phyloP scores from a whole-genome alignment of 2,113 vertebrate species.

The Polypterus bichir region DNA sequence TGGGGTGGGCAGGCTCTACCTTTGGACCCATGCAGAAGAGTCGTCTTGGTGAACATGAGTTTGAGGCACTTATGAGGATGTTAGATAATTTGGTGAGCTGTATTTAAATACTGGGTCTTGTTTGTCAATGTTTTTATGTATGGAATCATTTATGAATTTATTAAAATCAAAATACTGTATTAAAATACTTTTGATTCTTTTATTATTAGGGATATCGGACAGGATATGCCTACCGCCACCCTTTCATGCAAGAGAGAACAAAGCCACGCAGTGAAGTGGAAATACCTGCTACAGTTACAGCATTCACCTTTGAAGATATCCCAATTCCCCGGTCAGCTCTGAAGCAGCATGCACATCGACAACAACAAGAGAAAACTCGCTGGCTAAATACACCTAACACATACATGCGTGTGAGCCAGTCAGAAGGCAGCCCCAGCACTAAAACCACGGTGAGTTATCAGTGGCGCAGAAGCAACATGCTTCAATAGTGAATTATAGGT shows the following conservation, averaged over 20 bases:
- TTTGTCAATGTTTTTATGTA: neutral
- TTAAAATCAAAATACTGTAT: too few species aligned
- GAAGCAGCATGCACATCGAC: conserved; percentile 73
- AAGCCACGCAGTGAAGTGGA: conserved; percentile 83
- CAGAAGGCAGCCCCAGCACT: conserved; percentile 59
- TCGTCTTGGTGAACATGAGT: conserved; percentile 82
- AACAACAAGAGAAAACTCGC: conserved; percentile 90
- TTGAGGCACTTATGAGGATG: conserved; percentile 95
- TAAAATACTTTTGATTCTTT: neutral
- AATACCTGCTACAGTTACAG: conserved; percentile 76
- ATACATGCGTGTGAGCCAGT: conserved; percentile 79
- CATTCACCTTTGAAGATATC: conserved; percentile 75
- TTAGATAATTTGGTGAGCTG: conserved; percentile 76
- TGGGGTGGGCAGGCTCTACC: conserved; percentile 83
- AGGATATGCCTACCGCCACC: conserved; percentile 86
- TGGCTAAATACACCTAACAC: conserved; percentile 96
- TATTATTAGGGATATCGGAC: conserved; percentile 75
- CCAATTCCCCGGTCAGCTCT: conserved; percentile 42
- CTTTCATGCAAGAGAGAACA: conserved; percentile 78
- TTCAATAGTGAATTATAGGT: too few species aligned
- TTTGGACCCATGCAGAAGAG: conserved; percentile 91
- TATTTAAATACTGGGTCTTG: too few species aligned
- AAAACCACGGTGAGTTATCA: conserved; percentile 56
- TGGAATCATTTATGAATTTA: too few species aligned
- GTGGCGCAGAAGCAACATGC: too few species aligned